Evolutionary conservation across 2,888 invertebrate species (phyloP).

Genomic region (Escarpia spicata): DNA sequence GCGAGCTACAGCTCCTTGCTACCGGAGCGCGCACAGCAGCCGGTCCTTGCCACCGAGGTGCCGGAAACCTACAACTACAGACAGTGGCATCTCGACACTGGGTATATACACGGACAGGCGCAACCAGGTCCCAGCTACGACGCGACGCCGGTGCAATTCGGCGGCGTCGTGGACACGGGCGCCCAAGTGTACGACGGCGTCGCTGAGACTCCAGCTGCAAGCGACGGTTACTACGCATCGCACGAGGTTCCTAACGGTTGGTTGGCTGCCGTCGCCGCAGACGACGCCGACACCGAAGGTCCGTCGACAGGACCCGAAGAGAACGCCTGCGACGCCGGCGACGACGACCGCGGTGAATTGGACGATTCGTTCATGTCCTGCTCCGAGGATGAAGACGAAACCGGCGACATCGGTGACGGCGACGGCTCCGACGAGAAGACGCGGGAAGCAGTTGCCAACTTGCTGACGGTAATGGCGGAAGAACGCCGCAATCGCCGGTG

Average conservation of each 20-base stretch:
- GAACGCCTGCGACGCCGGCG: neutral
- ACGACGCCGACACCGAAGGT: neutral
- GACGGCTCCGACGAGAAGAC: neutral
- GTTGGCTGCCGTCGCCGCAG: neutral
- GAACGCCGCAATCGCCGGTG: neutral
- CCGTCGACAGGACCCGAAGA: neutral
- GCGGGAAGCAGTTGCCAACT: neutral
- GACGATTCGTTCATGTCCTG: neutral
- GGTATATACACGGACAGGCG: neutral
- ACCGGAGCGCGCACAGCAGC: neutral
- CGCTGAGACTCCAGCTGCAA: neutral
- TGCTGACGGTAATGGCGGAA: neutral
- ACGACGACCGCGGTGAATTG: neutral
- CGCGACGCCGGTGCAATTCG: neutral
- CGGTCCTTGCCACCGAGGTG: neutral
- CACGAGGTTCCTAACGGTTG: neutral
- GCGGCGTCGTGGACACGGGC: neutral
- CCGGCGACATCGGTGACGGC: neutral
- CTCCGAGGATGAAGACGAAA: neutral
- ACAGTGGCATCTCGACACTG: neutral
- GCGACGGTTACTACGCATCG: neutral
- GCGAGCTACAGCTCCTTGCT: neutral
- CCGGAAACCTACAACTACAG: neutral
- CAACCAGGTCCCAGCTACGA: neutral
- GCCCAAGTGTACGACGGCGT: neutral